phyloP scores from a whole-genome alignment of 2,113 vertebrate species.

The Sorex araneus region DNA sequence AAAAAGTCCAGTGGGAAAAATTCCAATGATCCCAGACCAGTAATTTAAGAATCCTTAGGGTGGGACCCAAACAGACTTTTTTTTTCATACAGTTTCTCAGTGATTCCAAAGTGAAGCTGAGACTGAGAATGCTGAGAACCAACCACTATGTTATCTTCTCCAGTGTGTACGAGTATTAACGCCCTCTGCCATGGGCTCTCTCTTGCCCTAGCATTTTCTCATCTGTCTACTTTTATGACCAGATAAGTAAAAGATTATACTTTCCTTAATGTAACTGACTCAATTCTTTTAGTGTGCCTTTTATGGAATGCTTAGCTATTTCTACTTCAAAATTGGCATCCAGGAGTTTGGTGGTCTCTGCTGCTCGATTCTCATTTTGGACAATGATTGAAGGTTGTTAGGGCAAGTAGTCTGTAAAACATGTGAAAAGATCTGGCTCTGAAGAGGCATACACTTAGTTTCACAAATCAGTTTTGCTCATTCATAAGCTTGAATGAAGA shows the following conservation, averaged over 20 bases:
- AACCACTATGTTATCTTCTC: fast-evolving
- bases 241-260: background rate
- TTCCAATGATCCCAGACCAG: background rate
- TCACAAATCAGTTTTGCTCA: background rate
- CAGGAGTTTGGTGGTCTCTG: too few relatives aligned
- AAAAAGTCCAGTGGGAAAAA: background rate
- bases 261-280: background rate
- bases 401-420: background rate
- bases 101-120: background rate
- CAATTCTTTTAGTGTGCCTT: background rate
- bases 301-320: background rate
- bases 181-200: background rate
- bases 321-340: background rate
- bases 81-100: background rate
- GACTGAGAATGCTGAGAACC: background rate
- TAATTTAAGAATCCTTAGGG: background rate
- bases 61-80: background rate
- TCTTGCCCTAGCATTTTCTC: background rate
- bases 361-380: background rate
- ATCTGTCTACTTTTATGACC: background rate
- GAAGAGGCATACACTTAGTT: too few relatives aligned
- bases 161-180: background rate
- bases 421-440: background rate
- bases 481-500: background rate
- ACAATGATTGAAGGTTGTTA: fast-evolving